Base-by-base conservation (phyloP, 2,113 vertebrate species). In the Peromyscus californicus region DNA sequence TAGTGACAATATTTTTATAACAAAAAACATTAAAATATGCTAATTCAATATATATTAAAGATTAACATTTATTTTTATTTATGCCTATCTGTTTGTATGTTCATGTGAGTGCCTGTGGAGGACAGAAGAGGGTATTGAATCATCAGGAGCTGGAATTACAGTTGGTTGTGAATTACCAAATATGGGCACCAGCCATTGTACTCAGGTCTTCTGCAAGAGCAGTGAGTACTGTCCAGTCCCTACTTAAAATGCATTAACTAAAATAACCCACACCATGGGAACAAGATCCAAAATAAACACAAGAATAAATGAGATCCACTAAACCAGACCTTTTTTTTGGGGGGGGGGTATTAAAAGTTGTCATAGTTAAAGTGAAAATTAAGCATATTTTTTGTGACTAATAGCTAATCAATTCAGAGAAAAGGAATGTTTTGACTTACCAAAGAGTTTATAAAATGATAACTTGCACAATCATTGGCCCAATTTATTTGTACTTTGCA, bases 401-500 rank as follows among this genome's bases (percentile, higher is more conserved):
- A 69, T 86, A 95, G 65, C 15, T 86, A 72, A 93, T 83, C 90
- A 59, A 82, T 63, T 84, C 26, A 87, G 22, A 82, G 59, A 91
- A 92, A 83, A 80, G 31, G 78, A 87, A 3, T 61, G 2, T 70
- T n/a, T 21, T 90, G 65, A 67, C 78, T 91, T 94, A 63, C 13
- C 13, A 82, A 54, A 75, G 13, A n/a, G 1, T 75, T 87, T 85
- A 10, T 91, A 26, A 59, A 74, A 61, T 29, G 36, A 93, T 97
- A 29, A 91, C 97, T 94, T 96, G 57, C 59, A 96, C 69, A 95
- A 89, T 48, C 26, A 61, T n/a, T 93, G 17, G 67, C 84, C 72
- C 12, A 45, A 94, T 93, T 97, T 42, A 69, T 51, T 92, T 90
- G 0, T 74, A 57, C 8, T 76, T 76, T 96, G 88, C 87, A 88